Evolutionary conservation across 2,797 vertebrate genomes (phyloP), one percentile per base, ranked within the genome.

Genomic region (Anguilla obscura): DNA sequence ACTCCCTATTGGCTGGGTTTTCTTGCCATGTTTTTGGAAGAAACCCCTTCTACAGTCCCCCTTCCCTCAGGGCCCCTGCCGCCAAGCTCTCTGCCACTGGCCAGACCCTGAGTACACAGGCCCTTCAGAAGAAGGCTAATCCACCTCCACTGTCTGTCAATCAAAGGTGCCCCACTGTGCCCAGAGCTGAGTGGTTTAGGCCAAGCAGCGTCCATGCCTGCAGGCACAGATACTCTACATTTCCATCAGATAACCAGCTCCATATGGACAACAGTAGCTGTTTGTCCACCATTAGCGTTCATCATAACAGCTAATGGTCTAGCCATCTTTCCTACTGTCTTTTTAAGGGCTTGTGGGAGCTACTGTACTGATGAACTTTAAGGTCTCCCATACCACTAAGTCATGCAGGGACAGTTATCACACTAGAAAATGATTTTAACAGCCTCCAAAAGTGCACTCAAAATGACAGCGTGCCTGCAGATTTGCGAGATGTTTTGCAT

Each of bases 101-200:
- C 10, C 48, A 14, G 50, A 85, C 52, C 1, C 48, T 18, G 48
- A 30, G 24, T 1, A 21, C 27, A 16, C n/a, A 45, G 48, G 83
- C n/a, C 52, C 48, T 85, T 60, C 48, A 56, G 1, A 58, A 56
- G 54, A 85, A 33, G 52, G 84, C 84, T 60, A 54, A 85, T 56
- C 52, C 84, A 33, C 54, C 30, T 5, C 52, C 30, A 30, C 0
- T 54, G 50, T 52, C 84, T 58, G 48, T 58, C 84, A 85, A 36
- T 85, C 84, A 56, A 18, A 7, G 0, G 30, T 58, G 71, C 27
- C 48, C 50, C 83, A n/a, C 48, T 50, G 54, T 27, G 27, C 50
- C 45, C 45, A 52, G 54, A 52, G 10, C 48, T 33, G n/a, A 30
- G 45, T 27, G 50, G 83, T 48, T 84, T n/a, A 3, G 52, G 50